A percentile compares a stretch with the other conserved stretches of the same genome.
phyloP scores from a whole-genome alignment of 2,888 invertebrate genomes.

The Liodrosophila aerea region DNA sequence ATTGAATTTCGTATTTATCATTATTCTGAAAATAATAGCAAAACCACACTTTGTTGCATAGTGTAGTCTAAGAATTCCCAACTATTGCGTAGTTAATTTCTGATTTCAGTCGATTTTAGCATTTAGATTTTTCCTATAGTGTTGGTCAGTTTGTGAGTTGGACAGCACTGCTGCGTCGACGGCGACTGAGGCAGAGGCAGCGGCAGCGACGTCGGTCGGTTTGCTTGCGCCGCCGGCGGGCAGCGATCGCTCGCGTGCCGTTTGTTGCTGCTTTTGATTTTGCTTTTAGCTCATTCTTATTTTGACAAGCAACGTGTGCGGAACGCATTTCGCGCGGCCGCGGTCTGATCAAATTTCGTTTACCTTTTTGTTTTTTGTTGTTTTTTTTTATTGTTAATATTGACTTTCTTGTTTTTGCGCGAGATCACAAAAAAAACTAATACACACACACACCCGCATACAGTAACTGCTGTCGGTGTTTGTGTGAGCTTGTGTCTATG shows the following conservation, averaged over 20 bases:
- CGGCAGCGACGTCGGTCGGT: slow-evolving; percentile 2
- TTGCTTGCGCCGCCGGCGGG: slow-evolving; percentile 19
- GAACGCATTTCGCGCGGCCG: slow-evolving; percentile 44
- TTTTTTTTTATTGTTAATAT: slow-evolving; percentile 9
- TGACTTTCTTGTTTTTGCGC: slow-evolving; percentile 11
- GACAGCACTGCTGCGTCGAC: slow-evolving; percentile 30
- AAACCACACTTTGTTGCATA: no score
- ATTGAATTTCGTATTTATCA: no score
- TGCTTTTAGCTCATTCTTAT: slow-evolving; percentile 66
- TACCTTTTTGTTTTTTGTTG: slow-evolving; percentile 9
- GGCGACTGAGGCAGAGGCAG: slow-evolving; percentile 13
- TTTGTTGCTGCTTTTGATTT: slow-evolving; percentile 23
- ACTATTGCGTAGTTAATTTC: no score
- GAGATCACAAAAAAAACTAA: background rate
- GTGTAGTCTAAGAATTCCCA: no score
- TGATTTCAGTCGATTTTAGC: no score
- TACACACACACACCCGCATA: no score
- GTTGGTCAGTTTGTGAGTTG: slow-evolving; percentile 4
- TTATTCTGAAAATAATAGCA: no score
- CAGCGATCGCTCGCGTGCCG: slow-evolving; percentile 64
- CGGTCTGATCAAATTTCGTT: slow-evolving; percentile 46
- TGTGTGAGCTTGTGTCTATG: slow-evolving; percentile 11
- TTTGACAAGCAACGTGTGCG: slow-evolving; percentile 69
- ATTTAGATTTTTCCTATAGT: slow-evolving; percentile 13
- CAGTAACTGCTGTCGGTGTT: slow-evolving; percentile 11